phyloP scores from a whole-genome alignment of 2,113 vertebrate genomes.

The Electrona antarctica region DNA sequence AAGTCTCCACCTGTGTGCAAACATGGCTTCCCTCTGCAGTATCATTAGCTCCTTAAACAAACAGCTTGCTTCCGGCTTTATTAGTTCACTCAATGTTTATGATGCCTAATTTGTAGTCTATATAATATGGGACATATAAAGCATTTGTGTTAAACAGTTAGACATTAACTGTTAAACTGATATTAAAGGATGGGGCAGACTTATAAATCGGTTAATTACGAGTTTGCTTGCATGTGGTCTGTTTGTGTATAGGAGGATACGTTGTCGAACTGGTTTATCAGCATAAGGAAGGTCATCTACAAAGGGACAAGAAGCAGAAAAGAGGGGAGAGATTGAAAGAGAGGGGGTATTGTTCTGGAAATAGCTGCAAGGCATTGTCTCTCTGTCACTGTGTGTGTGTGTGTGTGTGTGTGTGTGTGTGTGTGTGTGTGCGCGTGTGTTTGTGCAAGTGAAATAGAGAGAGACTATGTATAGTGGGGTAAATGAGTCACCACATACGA shows the following conservation, averaged over 20 bases:
- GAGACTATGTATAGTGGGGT: too few relatives aligned
- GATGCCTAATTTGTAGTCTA: constrained; percentile 14
- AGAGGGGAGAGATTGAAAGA: constrained; percentile 39
- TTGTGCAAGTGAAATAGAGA: neutral
- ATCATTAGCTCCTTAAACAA: constrained; percentile 47
- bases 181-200: neutral
- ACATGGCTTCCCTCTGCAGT: constrained; percentile 31
- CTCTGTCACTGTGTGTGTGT: neutral
- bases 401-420: constrained; percentile 12
- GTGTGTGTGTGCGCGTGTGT: constrained; percentile 12
- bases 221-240: neutral
- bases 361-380: constrained; percentile 65
- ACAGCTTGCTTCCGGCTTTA: constrained; percentile 53
- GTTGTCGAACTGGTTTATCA: constrained; percentile 72
- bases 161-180: neutral
- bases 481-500: too few relatives aligned
- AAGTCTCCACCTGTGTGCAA: constrained; percentile 36
- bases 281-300: constrained; percentile 55
- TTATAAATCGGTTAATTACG: neutral
- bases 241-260: constrained; percentile 12
- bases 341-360: constrained; percentile 67
- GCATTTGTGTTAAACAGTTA: neutral
- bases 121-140: neutral
- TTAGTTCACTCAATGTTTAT: constrained; percentile 29
- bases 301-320: constrained; percentile 38